These are phyloP conservation scores for Hycleus phaleratus DNA, from an alignment of 1,140 invertebrate genomes.

Conservation along the genomic window DNA sequence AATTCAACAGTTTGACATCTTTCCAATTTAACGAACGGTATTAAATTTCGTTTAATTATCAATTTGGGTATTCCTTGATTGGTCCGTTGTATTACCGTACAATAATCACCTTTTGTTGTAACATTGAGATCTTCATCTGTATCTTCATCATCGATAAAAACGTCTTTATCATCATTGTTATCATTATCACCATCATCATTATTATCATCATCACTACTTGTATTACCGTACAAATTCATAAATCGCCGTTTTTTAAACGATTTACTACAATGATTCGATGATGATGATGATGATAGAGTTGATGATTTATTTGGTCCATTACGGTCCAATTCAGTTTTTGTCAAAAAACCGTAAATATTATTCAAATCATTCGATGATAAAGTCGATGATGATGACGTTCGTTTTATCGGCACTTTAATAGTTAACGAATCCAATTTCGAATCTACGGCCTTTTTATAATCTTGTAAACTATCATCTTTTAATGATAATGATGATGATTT, in stretches of 20 bases:
- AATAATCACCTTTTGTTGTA: conserved; percentile 18
- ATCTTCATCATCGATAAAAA: conserved; percentile 9
- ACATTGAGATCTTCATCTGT: conserved; percentile 7
- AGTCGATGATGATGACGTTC: conserved; percentile 3
- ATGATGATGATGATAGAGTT: conserved; percentile 13
- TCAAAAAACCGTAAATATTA: conserved; percentile 31
- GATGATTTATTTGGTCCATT: conserved; percentile 15
- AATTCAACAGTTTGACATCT: conserved; percentile 18
- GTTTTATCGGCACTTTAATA: conserved; percentile 28
- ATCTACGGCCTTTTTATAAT: conserved; percentile 29
- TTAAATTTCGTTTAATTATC: conserved; percentile 30
- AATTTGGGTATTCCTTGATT: conserved; percentile 30
- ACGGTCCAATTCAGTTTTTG: conserved; percentile 17
- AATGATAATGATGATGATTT: too few species aligned
- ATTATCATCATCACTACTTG: conserved; percentile 6
- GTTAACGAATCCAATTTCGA: conserved; percentile 29
- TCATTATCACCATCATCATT: conserved; percentile 20
- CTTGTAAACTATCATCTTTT: conserved; percentile 23
- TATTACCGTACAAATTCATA: too few species aligned
- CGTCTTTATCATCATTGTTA: conserved; percentile 14
- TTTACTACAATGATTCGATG: too few species aligned
- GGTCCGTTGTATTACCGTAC: conserved; percentile 20
- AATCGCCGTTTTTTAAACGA: too few species aligned
- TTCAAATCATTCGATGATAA: conserved; percentile 26
- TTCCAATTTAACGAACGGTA: conserved; percentile 29